These are phyloP conservation scores for Astreopora myriophthalma DNA, from an alignment of 64 coral and sea anemone species.

Conservation along the genomic window DNA sequence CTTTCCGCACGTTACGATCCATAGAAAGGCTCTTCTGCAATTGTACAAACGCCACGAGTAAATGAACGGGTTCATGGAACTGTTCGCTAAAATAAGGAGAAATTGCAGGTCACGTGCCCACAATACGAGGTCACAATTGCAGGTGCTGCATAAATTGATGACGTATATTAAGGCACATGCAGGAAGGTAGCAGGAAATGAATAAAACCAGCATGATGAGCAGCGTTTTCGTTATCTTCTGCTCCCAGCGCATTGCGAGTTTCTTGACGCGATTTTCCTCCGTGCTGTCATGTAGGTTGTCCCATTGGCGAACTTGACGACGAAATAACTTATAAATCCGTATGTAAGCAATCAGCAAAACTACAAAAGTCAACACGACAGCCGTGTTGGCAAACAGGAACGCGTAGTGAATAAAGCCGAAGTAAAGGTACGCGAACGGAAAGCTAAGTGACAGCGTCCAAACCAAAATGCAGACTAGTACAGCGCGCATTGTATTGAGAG, in stretches of 20 bases:
- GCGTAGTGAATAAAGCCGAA: conserved; percentile 80
- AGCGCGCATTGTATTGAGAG: conserved; percentile 69
- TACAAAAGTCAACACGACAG: conserved; percentile 78
- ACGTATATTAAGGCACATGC: conserved; percentile 83
- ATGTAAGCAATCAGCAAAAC: conserved; percentile 82
- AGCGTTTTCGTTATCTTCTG: conserved; percentile 92
- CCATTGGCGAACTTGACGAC: conserved; percentile 79
- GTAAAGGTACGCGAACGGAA: conserved; percentile 84
- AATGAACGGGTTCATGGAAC: conserved; percentile 86
- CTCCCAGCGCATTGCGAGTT: conserved; percentile 60
- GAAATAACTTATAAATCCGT: conserved; percentile 86
- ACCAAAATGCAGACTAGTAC: conserved; percentile 47
- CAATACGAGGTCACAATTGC: conserved; percentile 68
- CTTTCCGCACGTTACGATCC: conserved; percentile 68
- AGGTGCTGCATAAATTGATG: conserved; percentile 78
- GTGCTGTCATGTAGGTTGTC: conserved; percentile 82
- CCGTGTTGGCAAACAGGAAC: conserved; percentile 91
- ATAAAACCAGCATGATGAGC: conserved; percentile 83
- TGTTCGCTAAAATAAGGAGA: conserved; percentile 83
- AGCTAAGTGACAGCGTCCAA: conserved; percentile 76
- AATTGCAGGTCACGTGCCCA: conserved; percentile 89
- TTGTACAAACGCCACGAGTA: conserved; percentile 82
- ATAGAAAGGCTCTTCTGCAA: conserved; percentile 77
- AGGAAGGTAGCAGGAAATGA: conserved; percentile 75
- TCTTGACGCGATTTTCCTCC: conserved; percentile 63